These are phyloP conservation scores for Scomber colias DNA, from an alignment of 2,113 vertebrate species.

Conservation along the genomic window DNA sequence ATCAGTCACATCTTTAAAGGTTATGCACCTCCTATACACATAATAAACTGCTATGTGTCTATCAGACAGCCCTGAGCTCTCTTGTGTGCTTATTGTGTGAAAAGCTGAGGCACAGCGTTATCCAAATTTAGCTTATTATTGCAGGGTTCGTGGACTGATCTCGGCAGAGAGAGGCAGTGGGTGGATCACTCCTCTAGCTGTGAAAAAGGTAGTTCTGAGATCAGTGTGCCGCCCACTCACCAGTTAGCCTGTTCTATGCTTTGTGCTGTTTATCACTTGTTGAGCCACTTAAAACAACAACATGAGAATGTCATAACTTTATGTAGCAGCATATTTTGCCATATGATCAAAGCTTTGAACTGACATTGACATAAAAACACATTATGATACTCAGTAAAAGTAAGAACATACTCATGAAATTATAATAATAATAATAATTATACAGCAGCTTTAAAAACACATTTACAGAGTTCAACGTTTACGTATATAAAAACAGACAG, in stretches of 20 bases:
- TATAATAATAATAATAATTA: neutral
- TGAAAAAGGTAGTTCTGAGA: slow-evolving; percentile 57
- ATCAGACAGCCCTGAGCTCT: slow-evolving; percentile 10
- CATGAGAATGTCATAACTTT: neutral
- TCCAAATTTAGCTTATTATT: slow-evolving; percentile 39
- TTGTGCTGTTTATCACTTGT: slow-evolving; percentile 32
- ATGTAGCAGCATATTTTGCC: neutral
- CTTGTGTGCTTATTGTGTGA: slow-evolving; percentile 8
- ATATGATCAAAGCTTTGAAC: neutral
- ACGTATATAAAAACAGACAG: no score
- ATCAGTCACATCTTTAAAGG: slow-evolving; percentile 12
- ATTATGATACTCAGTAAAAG: neutral
- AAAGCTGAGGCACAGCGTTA: neutral
- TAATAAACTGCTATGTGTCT: neutral
- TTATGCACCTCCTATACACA: neutral
- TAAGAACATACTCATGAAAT: neutral
- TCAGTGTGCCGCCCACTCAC: slow-evolving; percentile 64
- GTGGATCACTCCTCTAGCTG: slow-evolving; percentile 63
- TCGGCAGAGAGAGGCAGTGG: slow-evolving; percentile 33
- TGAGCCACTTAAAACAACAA: slow-evolving; percentile 19
- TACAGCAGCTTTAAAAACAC: neutral
- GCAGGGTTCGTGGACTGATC: slow-evolving; percentile 44
- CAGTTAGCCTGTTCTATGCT: slow-evolving; percentile 27
- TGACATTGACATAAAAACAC: neutral
- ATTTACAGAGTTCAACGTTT: neutral